These are phyloP conservation scores for Natator depressus DNA, from an alignment of 2,113 vertebrate species.

Conservation along the genomic window DNA sequence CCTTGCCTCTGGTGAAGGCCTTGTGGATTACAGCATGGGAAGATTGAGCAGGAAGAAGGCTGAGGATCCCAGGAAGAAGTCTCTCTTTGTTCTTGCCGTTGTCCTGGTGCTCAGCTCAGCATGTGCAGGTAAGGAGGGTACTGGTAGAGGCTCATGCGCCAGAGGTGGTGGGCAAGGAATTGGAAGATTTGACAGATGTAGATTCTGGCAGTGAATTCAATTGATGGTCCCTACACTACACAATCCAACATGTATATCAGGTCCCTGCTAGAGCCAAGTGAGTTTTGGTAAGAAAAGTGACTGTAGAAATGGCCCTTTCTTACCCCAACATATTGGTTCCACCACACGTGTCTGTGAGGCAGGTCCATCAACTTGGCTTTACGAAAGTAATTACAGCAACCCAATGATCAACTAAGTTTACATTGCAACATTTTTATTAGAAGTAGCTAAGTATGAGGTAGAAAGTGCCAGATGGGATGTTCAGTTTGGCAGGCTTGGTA, in stretches of 20 bases:
- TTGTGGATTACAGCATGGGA: not conserved
- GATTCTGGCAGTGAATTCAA: not conserved
- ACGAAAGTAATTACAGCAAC: not conserved
- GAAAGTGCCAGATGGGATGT: not conserved
- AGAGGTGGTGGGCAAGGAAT: not conserved
- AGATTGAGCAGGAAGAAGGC: slow-evolving; percentile 12
- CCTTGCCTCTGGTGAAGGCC: not conserved
- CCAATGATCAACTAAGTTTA: not conserved
- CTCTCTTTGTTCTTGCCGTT: not conserved
- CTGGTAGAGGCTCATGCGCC: not conserved
- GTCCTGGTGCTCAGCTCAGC: slow-evolving; percentile 28
- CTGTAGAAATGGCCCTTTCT: not conserved
- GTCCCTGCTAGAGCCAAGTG: not conserved
- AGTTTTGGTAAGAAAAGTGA: not conserved
- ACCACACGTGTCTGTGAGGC: not conserved
- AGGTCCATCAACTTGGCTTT: not conserved
- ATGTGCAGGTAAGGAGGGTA: slow-evolving; percentile 59
- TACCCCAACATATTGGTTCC: not conserved
- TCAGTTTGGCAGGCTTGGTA: not conserved
- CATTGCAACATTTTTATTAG: not conserved
- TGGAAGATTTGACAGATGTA: not conserved
- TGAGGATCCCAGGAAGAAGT: not conserved
- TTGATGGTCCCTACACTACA: not conserved
- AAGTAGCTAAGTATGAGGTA: not conserved
- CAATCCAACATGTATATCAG: not conserved